A percentile compares a stretch with the other conserved stretches of the same genome.
Conservation (phyloP, 2,113 vertebrate genomes). For the Emydocephalus ijimae region DNA sequence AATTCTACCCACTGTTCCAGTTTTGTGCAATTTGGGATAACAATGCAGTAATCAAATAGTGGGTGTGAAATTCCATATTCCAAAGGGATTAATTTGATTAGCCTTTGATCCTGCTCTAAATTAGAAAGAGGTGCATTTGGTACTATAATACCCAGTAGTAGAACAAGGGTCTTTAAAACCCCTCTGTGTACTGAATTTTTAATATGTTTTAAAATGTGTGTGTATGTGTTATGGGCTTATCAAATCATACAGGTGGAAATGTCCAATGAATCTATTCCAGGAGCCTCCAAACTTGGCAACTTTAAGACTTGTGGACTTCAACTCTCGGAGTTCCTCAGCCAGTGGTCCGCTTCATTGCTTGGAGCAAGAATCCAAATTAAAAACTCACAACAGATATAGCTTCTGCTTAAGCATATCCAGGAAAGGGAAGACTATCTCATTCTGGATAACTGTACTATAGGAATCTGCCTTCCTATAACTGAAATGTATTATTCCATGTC, state of each 20-base stretch:
- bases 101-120: neutral
- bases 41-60: neutral
- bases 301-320: no score
- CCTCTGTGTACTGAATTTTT: neutral
- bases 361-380: neutral
- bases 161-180: neutral
- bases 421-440: neutral
- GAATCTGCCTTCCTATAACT: neutral
- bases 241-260: neutral
- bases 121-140: neutral
- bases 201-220: neutral
- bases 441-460: neutral
- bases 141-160: neutral
- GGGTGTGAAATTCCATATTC: slow-evolving; percentile 16
- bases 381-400: neutral
- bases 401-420: neutral
- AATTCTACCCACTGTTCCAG: neutral
- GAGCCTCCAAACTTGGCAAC: neutral
- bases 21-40: slow-evolving; percentile 1
- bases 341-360: neutral
- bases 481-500: neutral
- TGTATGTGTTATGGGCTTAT: neutral
- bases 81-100: neutral
- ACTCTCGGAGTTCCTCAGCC: neutral
- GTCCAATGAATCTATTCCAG: neutral